Evolutionary conservation across 2,113 vertebrate species (phyloP).

Genomic region (Dryoscopus gambensis): DNA sequence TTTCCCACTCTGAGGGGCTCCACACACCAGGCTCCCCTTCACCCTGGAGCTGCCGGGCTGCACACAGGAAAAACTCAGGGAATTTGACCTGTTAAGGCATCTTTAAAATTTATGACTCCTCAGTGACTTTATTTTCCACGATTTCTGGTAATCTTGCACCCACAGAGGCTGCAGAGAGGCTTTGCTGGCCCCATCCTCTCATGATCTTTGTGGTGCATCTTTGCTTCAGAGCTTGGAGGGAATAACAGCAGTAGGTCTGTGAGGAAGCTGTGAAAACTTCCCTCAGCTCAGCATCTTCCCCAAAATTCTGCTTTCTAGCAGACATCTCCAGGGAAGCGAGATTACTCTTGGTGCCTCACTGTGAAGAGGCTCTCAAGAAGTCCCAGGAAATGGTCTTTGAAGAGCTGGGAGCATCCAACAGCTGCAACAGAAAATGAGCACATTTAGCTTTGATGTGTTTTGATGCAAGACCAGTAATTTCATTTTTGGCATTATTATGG

Average conservation of each 20-base stretch:
- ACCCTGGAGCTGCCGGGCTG: not conserved
- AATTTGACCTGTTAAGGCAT: not conserved
- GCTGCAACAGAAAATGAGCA: not conserved
- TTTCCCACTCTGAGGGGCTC: not conserved
- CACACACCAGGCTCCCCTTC: not conserved
- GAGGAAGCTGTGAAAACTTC: not conserved
- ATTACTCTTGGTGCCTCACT: not conserved
- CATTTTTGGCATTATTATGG: not conserved
- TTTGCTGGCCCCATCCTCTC: not conserved
- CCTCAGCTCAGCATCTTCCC: not conserved
- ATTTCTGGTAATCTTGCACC: not conserved
- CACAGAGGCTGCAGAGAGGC: not conserved
- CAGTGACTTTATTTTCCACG: not conserved
- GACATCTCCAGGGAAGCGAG: not conserved
- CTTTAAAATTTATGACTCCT: not conserved
- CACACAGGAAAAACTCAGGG: not conserved
- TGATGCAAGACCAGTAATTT: conserved; percentile 14
- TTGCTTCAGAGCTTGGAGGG: not conserved
- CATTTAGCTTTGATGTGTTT: not conserved
- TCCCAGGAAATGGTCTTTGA: not conserved
- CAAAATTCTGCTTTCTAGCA: not conserved
- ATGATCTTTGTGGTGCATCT: not conserved
- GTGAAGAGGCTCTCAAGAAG: not conserved
- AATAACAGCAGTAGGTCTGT: not conserved
- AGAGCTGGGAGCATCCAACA: not conserved